Conservation (phyloP, 2,888 invertebrate species). For the Rutpela maculata region DNA sequence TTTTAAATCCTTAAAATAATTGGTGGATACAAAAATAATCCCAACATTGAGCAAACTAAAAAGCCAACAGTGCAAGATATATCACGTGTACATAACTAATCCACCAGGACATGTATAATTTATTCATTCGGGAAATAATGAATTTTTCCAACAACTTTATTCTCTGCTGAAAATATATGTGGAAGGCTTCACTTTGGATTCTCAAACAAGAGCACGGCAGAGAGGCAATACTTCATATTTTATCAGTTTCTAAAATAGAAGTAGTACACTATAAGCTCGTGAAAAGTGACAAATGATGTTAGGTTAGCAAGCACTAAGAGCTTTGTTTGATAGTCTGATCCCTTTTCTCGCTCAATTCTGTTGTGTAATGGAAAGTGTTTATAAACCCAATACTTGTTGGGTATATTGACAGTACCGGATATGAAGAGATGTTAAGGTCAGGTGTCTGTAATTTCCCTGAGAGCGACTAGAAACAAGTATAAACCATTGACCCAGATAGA, state of each 20-base stretch:
- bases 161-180: slow-evolving; percentile 20
- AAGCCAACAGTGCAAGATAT: slow-evolving; percentile 37
- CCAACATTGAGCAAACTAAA: slow-evolving; percentile 39
- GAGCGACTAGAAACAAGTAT: slow-evolving; percentile 12
- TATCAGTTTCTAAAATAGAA: slow-evolving; percentile 40
- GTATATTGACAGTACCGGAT: slow-evolving; percentile 54
- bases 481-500: slow-evolving; percentile 20
- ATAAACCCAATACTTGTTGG: slow-evolving; percentile 39
- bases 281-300: slow-evolving; percentile 44
- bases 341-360: slow-evolving; percentile 34
- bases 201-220: slow-evolving; percentile 7
- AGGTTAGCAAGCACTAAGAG: slow-evolving; percentile 40
- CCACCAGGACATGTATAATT: slow-evolving; percentile 36
- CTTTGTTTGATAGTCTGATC: slow-evolving; percentile 43
- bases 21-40: slow-evolving; percentile 41
- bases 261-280: slow-evolving; percentile 22
- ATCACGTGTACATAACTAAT: slow-evolving; percentile 38
- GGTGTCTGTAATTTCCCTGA: slow-evolving; percentile 45
- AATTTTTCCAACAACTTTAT: slow-evolving; percentile 37
- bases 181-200: slow-evolving; percentile 13
- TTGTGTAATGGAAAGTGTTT: slow-evolving; percentile 39
- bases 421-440: slow-evolving; percentile 52
- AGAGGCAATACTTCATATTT: slow-evolving; percentile 34
- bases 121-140: slow-evolving; percentile 30
- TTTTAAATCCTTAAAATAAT: slow-evolving; percentile 40